A percentile compares a stretch with the other conserved stretches of the same genome.
phyloP scores from a whole-genome alignment of 2,797 vertebrate genomes.

The Tenualosa ilisha region DNA sequence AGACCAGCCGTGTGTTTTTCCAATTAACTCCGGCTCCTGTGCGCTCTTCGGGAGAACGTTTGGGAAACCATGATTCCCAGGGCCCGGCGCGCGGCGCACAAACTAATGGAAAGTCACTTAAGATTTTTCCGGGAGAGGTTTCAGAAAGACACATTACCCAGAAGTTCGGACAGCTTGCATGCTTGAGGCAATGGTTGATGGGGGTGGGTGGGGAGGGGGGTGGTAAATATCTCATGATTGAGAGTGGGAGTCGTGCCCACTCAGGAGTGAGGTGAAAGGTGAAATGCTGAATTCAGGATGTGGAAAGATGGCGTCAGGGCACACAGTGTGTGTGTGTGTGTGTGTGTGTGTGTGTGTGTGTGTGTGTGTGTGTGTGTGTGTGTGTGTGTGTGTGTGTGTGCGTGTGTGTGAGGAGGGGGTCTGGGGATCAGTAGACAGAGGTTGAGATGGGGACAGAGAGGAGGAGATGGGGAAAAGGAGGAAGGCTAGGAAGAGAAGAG shows the following conservation, averaged over 20 bases:
- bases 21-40: slow-evolving; percentile 81
- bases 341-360: not conserved
- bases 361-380: too few species aligned
- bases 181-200: slow-evolving; percentile 54
- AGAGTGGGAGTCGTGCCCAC: slow-evolving; percentile 4
- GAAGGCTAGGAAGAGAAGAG: not conserved
- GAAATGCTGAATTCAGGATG: not conserved
- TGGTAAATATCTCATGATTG: not conserved
- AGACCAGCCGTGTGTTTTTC: slow-evolving; percentile 81
- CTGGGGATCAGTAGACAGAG: not conserved
- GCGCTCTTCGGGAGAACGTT: slow-evolving; percentile 78
- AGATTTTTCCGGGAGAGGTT: slow-evolving; percentile 70
- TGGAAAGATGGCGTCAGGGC: not conserved
- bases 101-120: slow-evolving; percentile 92
- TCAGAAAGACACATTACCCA: slow-evolving; percentile 61
- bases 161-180: slow-evolving; percentile 23
- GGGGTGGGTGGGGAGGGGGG: not conserved
- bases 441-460: not conserved
- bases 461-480: slow-evolving; percentile 37
- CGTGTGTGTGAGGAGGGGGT: not conserved
- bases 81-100: slow-evolving; percentile 65
- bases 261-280: not conserved
- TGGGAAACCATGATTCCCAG: slow-evolving; percentile 86
- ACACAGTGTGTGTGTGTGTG: not conserved
- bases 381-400: not conserved